Evolutionary conservation across 2,888 invertebrate genomes (phyloP).

Genomic region (Chymomyza caudatula): DNA sequence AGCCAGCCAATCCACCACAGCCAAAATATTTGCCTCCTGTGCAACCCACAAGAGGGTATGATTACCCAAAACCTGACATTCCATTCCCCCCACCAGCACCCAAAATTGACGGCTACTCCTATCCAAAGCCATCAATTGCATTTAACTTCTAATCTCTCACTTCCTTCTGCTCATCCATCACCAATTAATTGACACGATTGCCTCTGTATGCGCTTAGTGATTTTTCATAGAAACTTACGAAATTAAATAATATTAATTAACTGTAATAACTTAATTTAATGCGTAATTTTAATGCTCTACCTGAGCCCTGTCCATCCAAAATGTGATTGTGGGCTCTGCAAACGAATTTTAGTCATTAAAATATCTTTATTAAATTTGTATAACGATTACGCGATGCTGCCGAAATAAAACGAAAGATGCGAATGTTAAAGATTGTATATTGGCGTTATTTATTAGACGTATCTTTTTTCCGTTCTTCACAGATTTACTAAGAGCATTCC

Average conservation of each 20-base stretch:
- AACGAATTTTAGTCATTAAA: conserved; percentile 74
- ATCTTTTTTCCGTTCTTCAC: background rate
- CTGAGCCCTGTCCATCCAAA: conserved; percentile 37
- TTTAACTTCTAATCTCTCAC: conserved; percentile 54
- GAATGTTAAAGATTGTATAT: conserved; percentile 13
- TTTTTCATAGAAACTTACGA: conserved; percentile 57
- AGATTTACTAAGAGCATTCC: too few species aligned
- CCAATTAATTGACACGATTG: conserved; percentile 60
- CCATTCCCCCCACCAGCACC: conserved; percentile 45
- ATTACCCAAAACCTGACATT: conserved; percentile 46
- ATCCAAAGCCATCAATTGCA: conserved; percentile 63
- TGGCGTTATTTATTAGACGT: too few species aligned
- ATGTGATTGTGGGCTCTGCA: conserved; percentile 31
- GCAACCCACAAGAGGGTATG: conserved; percentile 31
- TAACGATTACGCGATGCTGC: conserved; percentile 43
- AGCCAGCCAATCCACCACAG: conserved; percentile 35
- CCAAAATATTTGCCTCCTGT: conserved; percentile 37
- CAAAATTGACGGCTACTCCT: conserved; percentile 57
- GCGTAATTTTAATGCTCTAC: conserved; percentile 59
- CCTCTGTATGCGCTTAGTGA: conserved; percentile 67
- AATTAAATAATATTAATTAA: conserved; percentile 69
- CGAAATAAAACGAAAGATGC: conserved; percentile 58
- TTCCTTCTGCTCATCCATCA: conserved; percentile 26
- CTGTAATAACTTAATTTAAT: conserved; percentile 70
- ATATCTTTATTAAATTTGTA: conserved; percentile 59